Base-by-base conservation (phyloP, 2,113 vertebrate genomes). In the Oryzias javanicus region DNA sequence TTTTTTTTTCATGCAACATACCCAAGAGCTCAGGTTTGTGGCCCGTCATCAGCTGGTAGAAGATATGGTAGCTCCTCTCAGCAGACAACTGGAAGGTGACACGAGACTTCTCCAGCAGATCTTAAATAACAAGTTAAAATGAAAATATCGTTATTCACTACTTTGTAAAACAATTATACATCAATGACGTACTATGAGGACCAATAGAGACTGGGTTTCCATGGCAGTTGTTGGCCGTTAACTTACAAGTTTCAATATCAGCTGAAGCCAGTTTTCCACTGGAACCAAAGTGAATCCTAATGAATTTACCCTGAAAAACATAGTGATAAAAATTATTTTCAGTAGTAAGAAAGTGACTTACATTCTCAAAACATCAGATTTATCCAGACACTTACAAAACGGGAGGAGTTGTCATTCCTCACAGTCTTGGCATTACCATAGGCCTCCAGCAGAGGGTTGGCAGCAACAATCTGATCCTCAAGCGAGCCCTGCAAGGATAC, bases 221-320 rank as follows among this genome's bases (percentile, higher is more conserved):
- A 35, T 35, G 35, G 8, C 35, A 35, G 8, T 12, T 35, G 35
- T 35, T 35, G 35, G 8, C 8, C 12, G 10, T 12, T 22, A 79
- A 55, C 95, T 93, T 89, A 96, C 95, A 97, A 29, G 96, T 97
- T 90, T 97, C 96, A 90, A 97, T 96, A 79, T 98, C 96, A 78
- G 95, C 95, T 77, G 95, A 98, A 69, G 95, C 68, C 89, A 98
- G 76, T 62, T 97, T 98, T 55, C 95, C 95, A 48, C 87, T 91
- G 0, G 94, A 71, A 0, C 91, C 94, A 60, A 96, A 96, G 77
- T 96, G 95, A 77, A 96, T 96, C 85, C 94, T 91, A 87, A 97
- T 97, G 85, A 95, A 97, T 91, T 96, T 96, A 79, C 94, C 94
- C 95, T 81, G 55, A 16, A 61, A 6, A 46, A 49, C n/a, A 47